phyloP scores from a whole-genome alignment of 2,113 vertebrate genomes.

The Butastur rufipennis region DNA sequence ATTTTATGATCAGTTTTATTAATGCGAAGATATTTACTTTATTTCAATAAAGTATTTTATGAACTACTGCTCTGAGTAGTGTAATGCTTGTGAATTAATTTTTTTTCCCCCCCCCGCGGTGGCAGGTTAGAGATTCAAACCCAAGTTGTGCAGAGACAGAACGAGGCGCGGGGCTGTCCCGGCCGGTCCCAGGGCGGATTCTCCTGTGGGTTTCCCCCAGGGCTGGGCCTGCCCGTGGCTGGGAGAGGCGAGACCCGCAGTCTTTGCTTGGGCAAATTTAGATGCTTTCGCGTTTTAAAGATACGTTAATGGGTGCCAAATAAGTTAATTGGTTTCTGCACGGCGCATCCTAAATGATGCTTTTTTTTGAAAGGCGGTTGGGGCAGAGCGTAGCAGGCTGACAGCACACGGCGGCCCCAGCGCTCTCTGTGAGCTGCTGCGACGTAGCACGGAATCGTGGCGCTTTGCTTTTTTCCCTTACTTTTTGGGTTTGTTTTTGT shows the following conservation, averaged over 20 bases:
- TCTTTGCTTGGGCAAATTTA: background rate
- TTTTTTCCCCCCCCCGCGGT: background rate
- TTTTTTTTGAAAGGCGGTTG: background rate
- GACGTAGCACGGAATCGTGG: background rate
- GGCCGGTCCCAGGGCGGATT: background rate
- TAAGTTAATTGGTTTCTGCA: background rate
- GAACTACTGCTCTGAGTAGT: slow-evolving; percentile 5
- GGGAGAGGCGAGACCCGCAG: background rate
- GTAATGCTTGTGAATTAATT: background rate
- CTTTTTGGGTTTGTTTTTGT: too few relatives aligned
- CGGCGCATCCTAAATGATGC: accelerated
- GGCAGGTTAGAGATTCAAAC: background rate
- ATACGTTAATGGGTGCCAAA: background rate
- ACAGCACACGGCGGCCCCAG: too few relatives aligned
- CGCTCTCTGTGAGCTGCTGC: background rate
- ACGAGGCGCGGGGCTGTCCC: too few relatives aligned
- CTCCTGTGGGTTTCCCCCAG: background rate
- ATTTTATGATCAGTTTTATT: slow-evolving; percentile 65
- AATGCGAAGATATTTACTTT: slow-evolving; percentile 73
- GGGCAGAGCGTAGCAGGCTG: too few relatives aligned
- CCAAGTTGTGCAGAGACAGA: background rate
- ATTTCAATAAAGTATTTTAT: slow-evolving; percentile 83
- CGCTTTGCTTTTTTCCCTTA: background rate
- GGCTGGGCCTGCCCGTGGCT: background rate
- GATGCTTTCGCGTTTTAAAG: background rate